Percentiles rank a stretch among this genome's conserved stretches.
phyloP scores from a whole-genome alignment of 2,888 invertebrate species.

The Oscheius myriophilus region DNA sequence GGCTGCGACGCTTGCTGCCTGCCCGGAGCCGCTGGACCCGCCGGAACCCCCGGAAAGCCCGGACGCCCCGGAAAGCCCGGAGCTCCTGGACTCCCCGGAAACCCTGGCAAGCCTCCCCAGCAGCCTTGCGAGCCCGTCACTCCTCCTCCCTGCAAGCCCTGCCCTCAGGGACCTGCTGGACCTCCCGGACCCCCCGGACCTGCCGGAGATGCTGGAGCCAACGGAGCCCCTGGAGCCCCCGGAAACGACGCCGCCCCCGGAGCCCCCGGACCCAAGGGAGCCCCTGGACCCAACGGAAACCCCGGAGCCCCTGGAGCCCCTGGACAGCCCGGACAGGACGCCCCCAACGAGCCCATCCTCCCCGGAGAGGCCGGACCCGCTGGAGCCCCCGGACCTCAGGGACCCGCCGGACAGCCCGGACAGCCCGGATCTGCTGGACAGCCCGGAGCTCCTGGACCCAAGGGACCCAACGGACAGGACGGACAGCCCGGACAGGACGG shows the following conservation, averaged over 20 bases:
- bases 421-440: conserved; percentile 55
- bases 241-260: conserved; percentile 56
- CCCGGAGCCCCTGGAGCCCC: conserved; percentile 60
- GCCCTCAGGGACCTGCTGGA: conserved; percentile 58
- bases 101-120: conserved; percentile 60
- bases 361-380: conserved; percentile 61
- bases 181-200: conserved; percentile 58
- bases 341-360: conserved; percentile 53
- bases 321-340: conserved; percentile 62
- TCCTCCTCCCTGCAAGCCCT: conserved; percentile 63
- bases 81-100: conserved; percentile 61
- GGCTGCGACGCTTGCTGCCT: conserved; percentile 66
- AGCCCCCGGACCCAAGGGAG: conserved; percentile 59
- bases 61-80: conserved; percentile 62
- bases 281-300: conserved; percentile 56
- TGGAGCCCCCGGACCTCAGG: conserved; percentile 58
- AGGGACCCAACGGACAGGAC: conserved; percentile 63
- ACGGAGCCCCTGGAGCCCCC: conserved; percentile 51
- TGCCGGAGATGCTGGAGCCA: conserved; percentile 50
- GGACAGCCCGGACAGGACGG: conserved; percentile 58
- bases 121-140: conserved; percentile 64
- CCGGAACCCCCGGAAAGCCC: conserved; percentile 55
- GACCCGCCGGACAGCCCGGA: conserved; percentile 59
- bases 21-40: conserved; percentile 56
- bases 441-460: conserved; percentile 57